Conservation (phyloP, 53 echinoderm and acorn worm genomes). For the Henricia sp. region DNA sequence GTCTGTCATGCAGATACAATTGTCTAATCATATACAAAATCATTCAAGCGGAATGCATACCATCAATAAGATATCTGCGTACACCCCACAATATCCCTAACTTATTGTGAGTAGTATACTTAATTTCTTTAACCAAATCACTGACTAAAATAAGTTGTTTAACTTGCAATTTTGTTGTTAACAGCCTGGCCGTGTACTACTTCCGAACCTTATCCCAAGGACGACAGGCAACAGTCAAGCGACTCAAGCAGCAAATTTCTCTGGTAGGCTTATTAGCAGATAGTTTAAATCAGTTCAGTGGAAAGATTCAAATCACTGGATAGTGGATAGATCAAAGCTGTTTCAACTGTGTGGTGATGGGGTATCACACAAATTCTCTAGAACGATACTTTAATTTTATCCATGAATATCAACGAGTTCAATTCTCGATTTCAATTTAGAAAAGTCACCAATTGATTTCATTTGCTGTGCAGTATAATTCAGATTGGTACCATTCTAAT, state of each 20-base stretch:
- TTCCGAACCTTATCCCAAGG: constrained; percentile 78
- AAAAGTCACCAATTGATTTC: too few relatives aligned
- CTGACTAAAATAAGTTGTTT: not conserved
- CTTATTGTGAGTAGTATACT: too few relatives aligned
- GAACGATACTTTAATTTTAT: not conserved
- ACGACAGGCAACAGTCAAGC: constrained; percentile 79
- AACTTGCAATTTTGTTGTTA: constrained; percentile 10
- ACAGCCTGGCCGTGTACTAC: constrained; percentile 91
- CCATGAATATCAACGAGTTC: not conserved
- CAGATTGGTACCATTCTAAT: too few relatives aligned
- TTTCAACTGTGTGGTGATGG: not conserved
- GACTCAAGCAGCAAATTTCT: constrained; percentile 88
- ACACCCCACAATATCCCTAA: too few relatives aligned
- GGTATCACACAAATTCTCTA: not conserved
- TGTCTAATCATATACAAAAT: not conserved
- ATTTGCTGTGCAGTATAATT: too few relatives aligned
- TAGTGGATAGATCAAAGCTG: not conserved
- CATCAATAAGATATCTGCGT: not conserved
- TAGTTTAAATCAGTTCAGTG: too few relatives aligned
- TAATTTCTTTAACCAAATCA: not conserved
- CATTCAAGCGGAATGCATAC: not conserved
- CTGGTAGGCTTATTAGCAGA: constrained; percentile 81
- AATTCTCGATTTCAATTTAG: not conserved
- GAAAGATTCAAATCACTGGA: not conserved
- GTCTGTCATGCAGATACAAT: not conserved